These are phyloP conservation scores for Nemopilema nomurai DNA, from an alignment of 30 jellyfish, hydroid and myxozoan genomes.

Conservation along the genomic window DNA sequence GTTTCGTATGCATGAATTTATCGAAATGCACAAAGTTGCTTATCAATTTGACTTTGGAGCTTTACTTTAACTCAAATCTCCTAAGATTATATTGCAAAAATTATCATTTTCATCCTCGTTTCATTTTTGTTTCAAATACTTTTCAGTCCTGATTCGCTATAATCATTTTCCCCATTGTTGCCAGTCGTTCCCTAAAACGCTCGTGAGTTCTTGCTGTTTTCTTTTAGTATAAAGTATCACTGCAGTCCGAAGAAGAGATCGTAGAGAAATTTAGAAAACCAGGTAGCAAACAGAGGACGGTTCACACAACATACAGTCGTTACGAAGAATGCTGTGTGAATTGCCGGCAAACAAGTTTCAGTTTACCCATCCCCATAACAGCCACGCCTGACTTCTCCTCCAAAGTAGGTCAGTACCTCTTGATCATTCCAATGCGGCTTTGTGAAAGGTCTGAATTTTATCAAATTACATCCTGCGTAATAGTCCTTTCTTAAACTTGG, in stretches of 20 bases:
- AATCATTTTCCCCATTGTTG: neutral
- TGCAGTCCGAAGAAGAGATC: slow-evolving; percentile 80
- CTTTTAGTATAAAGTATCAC: slow-evolving; percentile 69
- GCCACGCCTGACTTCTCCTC: slow-evolving; percentile 85
- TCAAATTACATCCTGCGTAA: too few species aligned
- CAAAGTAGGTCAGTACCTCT: slow-evolving; percentile 64
- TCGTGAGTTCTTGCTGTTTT: neutral
- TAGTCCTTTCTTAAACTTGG: too few species aligned
- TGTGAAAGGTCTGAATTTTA: neutral
- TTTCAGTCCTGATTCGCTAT: too few species aligned
- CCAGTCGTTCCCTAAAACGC: neutral
- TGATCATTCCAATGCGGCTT: neutral
- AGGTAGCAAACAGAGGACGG: slow-evolving; percentile 40
- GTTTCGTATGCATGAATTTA: neutral
- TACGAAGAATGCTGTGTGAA: slow-evolving; percentile 81
- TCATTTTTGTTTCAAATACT: too few species aligned
- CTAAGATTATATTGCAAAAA: too few species aligned
- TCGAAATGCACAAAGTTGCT: too few species aligned
- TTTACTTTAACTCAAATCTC: too few species aligned
- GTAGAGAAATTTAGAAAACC: slow-evolving; percentile 40
- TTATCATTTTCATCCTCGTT: too few species aligned
- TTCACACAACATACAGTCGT: slow-evolving; percentile 67
- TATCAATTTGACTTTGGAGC: too few species aligned
- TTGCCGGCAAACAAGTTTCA: slow-evolving; percentile 67
- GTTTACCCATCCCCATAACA: slow-evolving; percentile 90